Percentiles rank a stretch among this genome's conserved stretches.
Conservation (phyloP, 2,113 vertebrate species). For the Paraplagusia blochii region DNA sequence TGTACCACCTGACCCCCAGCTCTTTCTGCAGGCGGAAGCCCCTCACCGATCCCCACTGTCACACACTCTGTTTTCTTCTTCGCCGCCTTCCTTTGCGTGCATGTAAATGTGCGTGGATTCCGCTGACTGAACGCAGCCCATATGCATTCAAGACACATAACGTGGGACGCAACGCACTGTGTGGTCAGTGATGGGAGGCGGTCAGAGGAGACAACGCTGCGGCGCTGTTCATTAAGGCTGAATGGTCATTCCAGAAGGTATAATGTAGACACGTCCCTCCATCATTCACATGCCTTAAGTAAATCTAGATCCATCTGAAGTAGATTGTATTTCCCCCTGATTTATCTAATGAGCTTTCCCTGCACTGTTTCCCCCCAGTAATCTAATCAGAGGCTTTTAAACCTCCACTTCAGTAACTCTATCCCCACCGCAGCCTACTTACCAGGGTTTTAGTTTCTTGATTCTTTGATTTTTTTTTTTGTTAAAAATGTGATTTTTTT, state of each 20-base stretch:
- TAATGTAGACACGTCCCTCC: not conserved
- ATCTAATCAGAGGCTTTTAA: not conserved
- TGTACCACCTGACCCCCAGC: constrained; percentile 46
- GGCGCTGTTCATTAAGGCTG: not conserved
- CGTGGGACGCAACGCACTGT: not conserved
- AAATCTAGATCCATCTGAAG: not conserved
- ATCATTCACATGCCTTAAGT: not conserved
- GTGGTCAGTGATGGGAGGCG: not conserved
- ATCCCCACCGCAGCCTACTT: not conserved
- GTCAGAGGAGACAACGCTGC: not conserved
- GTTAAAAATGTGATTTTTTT: not conserved
- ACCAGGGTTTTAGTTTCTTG: not conserved
- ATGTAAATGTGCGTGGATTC: constrained; percentile 2
- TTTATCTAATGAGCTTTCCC: not conserved
- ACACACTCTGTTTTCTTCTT: not conserved
- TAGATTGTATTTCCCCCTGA: not conserved
- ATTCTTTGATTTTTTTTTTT: constrained; percentile 15
- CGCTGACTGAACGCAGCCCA: constrained; percentile 43
- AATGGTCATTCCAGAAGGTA: not conserved
- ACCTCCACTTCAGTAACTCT: not conserved
- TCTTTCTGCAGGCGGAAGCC: constrained; percentile 32
- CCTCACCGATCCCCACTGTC: too few species aligned
- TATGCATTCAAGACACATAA: constrained; percentile 15
- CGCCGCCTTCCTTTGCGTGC: not conserved
- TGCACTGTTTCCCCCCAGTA: not conserved